Percentiles rank a stretch among this genome's conserved stretches.
Conservation (phyloP, 2,888 invertebrate species). For the Ennomos quercinarius region DNA sequence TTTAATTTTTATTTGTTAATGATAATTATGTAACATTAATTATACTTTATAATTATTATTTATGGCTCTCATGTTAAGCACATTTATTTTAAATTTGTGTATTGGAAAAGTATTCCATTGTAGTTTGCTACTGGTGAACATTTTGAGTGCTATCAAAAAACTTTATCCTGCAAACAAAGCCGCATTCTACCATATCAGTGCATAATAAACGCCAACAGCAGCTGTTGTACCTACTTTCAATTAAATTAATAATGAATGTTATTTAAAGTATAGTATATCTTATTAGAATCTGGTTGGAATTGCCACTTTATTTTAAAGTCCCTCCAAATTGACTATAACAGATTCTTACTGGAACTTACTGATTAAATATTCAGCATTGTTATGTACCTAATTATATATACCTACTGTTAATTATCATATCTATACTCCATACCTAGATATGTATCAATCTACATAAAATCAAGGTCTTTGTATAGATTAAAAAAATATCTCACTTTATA, state of each 20-base stretch:
- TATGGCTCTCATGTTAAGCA: no score
- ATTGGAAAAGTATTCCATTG: not conserved
- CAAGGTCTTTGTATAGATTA: no score
- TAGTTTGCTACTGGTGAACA: not conserved
- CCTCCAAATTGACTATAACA: not conserved
- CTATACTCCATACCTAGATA: no score
- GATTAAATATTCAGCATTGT: no score
- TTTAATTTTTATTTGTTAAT: no score
- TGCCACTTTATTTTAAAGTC: not conserved
- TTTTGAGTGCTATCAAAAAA: slow-evolving; percentile 18
- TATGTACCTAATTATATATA: no score
- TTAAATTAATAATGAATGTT: slow-evolving; percentile 13
- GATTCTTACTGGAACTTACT: slow-evolving; percentile 1
- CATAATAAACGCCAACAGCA: slow-evolving; percentile 44
- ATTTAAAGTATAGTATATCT: slow-evolving; percentile 46
- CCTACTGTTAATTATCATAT: no score
- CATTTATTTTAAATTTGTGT: no score
- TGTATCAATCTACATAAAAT: no score
- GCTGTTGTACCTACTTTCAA: slow-evolving; percentile 41
- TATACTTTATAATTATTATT: no score
- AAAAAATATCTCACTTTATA: no score
- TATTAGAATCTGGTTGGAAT: slow-evolving; percentile 50
- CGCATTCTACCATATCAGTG: slow-evolving; percentile 42
- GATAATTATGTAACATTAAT: no score
- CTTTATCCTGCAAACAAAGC: slow-evolving; percentile 38